These are phyloP conservation scores for Odontamblyopus lacepedii DNA, from an alignment of 2,797 vertebrate species.

Conservation along the genomic window DNA sequence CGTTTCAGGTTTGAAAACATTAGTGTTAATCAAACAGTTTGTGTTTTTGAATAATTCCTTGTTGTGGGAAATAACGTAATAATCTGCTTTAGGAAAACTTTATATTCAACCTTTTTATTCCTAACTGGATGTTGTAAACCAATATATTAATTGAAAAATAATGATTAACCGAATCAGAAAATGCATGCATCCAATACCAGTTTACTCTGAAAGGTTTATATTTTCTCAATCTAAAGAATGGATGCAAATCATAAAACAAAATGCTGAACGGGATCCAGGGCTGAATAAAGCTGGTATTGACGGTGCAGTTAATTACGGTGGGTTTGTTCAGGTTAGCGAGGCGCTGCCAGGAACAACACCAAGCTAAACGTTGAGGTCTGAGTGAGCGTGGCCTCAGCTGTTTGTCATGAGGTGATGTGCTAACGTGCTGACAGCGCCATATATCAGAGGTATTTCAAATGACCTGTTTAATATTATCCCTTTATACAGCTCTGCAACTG, in stretches of 20 bases:
- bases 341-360: constrained; percentile 61
- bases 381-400: constrained; percentile 37
- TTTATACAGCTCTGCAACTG: constrained; percentile 27
- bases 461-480: constrained; percentile 40
- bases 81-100: no score
- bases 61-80: no score
- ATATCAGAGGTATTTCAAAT: constrained; percentile 54
- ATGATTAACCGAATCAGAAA: no score
- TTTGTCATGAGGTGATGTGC: constrained; percentile 54
- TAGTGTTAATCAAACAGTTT: no score
- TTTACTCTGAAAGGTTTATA: no score
- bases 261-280: background rate
- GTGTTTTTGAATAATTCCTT: no score
- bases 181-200: no score
- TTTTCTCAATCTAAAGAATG: background rate
- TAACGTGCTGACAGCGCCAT: constrained; percentile 56
- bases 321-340: constrained; percentile 18
- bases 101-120: no score
- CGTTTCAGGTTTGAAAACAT: no score
- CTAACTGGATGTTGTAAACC: no score
- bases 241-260: background rate
- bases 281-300: constrained; percentile 23
- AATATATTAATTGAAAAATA: no score
- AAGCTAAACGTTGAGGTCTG: constrained; percentile 35
- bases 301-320: constrained; percentile 56